Base-by-base conservation (phyloP, 1,140 invertebrate species). In the Pseudobourletiella spinata region DNA sequence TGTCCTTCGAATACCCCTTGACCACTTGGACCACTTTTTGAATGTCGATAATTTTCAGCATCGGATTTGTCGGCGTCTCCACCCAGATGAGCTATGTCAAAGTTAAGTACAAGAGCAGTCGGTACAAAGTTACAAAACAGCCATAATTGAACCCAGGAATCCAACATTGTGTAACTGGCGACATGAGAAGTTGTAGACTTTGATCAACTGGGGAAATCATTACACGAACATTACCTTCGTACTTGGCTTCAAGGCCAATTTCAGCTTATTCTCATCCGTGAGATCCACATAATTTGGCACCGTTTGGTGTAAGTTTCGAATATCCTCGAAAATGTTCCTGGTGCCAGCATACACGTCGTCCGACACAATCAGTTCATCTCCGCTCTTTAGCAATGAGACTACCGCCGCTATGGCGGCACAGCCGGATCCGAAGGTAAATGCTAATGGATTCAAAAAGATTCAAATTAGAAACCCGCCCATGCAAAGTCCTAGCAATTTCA, bases 331-430 rank as follows among this genome's bases (percentile, higher is more conserved):
- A 60, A 77, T 82, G 39, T 82, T 73, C 66, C 83, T 83, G 3
- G 93, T 97, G 15, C 93, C 96, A 57, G 95, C 96, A 74, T 99
- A 99, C 4, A 98, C 78, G 78, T 99, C 95, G 76, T 98, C 91
- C 63, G 88, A 86, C 60, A 85, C 86, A 30, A 99, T 73, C 3
- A 99, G 80, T 73, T 98, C 92, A 76, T 99, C 95, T 0, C 95
- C 95, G 63, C 77, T 64, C 54, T 82, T 83, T 0, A 99, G 75
- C 55, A 96, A 74, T 50, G 87, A 81, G 0, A 83, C 77, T 1
- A 98, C 73, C 2, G 84, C 83, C 1, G 84, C 87, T 0, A 83
- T 87, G 0, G 94, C 86, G 26, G 91, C 94, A 25, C 98, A 76
- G 22, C 96, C 96, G 35, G 93, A 96, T 20, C 39, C 28, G 56